phyloP scores from a whole-genome alignment of 1,140 invertebrate genomes.

The Scaptomyza hsui region DNA sequence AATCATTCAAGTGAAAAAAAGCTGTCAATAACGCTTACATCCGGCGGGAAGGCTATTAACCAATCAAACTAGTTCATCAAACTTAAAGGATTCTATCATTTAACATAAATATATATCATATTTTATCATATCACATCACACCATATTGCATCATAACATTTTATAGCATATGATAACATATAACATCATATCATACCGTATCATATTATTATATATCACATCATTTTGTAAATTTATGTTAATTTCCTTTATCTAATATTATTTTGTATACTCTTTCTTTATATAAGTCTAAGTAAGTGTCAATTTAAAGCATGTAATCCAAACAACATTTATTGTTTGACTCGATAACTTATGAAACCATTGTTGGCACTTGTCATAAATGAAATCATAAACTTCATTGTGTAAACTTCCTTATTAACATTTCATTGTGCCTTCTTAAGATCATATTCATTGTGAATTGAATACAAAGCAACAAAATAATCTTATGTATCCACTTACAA shows the following conservation, averaged over 20 bases:
- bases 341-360: neutral
- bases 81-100: too few relatives aligned
- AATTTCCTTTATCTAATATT: too few relatives aligned
- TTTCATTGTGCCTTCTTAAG: conserved; percentile 47
- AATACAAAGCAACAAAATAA: conserved; percentile 50
- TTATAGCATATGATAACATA: too few relatives aligned
- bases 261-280: too few relatives aligned
- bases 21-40: neutral
- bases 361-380: conserved; percentile 40
- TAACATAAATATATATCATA: too few relatives aligned
- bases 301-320: conserved; percentile 8
- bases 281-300: neutral
- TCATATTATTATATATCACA: too few relatives aligned
- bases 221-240: too few relatives aligned
- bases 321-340: neutral
- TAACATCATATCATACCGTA: too few relatives aligned
- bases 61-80: conserved; percentile 10
- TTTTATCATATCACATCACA: too few relatives aligned
- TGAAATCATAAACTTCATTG: conserved; percentile 56
- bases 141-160: too few relatives aligned
- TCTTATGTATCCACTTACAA: conserved; percentile 3
- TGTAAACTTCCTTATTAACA: conserved; percentile 55
- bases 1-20: neutral
- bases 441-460: conserved; percentile 37
- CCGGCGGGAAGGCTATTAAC: neutral